Evolutionary conservation across 2,797 vertebrate genomes (phyloP).

Genomic region (Paratrypauchen microcephalus): DNA sequence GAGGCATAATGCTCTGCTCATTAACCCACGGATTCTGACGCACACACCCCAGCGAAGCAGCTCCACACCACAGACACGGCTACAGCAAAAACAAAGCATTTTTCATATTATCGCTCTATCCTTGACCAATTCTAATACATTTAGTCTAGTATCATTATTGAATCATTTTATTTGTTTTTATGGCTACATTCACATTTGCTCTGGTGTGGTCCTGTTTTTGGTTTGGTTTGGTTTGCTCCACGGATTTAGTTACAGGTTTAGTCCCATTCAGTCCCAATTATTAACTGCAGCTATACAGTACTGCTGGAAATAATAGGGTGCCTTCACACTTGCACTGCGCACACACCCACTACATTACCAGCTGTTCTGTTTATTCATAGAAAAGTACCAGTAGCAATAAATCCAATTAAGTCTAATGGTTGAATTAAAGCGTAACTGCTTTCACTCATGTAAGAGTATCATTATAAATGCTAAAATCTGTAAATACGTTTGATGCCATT

Average conservation of each 20-base stretch:
- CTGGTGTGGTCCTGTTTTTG: background rate
- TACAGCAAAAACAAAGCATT: constrained; percentile 4
- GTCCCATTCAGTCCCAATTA: too few species aligned
- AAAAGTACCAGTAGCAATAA: background rate
- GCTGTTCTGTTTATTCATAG: background rate
- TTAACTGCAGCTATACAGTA: too few species aligned
- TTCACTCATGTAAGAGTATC: background rate
- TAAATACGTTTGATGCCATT: too few species aligned
- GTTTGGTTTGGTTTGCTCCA: too few species aligned
- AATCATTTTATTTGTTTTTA: background rate
- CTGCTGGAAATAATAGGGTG: too few species aligned
- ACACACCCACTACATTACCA: background rate
- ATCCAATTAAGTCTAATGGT: background rate
- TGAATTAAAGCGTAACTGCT: background rate
- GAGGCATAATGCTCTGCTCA: constrained; percentile 60
- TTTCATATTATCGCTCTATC: background rate
- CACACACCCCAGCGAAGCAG: constrained; percentile 18
- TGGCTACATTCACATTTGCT: background rate
- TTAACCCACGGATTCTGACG: constrained; percentile 62
- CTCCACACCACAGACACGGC: constrained; percentile 34
- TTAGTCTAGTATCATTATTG: background rate
- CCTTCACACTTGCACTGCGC: background rate
- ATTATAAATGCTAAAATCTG: too few species aligned
- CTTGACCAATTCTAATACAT: background rate
- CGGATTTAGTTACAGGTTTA: too few species aligned